Evolutionary conservation across 92 coral and sea anemone species (phyloP), one percentile per base, ranked within the genome.

Genomic region (Desmophyllum pertusum): DNA sequence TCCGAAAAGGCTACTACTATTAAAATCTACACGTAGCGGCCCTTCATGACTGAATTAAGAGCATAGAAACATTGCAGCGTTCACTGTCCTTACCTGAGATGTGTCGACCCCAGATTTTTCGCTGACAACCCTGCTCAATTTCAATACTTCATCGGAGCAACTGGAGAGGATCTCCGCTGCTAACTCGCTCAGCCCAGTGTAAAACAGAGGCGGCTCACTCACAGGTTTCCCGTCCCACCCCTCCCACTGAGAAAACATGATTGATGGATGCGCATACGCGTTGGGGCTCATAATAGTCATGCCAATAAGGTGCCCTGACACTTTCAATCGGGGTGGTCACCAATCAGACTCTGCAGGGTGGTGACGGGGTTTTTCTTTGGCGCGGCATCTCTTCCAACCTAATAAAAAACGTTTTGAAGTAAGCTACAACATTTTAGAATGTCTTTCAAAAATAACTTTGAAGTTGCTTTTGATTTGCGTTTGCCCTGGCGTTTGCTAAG

Each of bases 221-320:
- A 91, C 46, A 33, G 94, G 94, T 23, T 43, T 72, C n/a, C 91
- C 94, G 72, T 91, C 91, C 94, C 94, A 91, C 68, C 70, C 88
- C 15, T 48, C 80, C 94, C 94, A 91, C 19, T 81, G 88, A 36
- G 66, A 86, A 57, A 73, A 85, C 64, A 89, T 78, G 70, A 91
- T 91, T 46, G 91, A 30, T 14, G 94, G 86, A 70, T 91, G 94
- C 1, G 81, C 72, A 72, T 83, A 87, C 10, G n/a, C n/a, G n/a
- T 87, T 88, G 9, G 73, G 68, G 61, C 76, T 78, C 91, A 87
- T 87, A 8, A 90, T 71, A 9, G 88, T 90, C 52, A 78, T 79
- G 21, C 88, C 86, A 10, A 91, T 83, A 52, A 87, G 71, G 48
- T 91, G 85, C 36, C 94, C 94, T 17, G 70, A 75, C 1, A 76